Evolutionary conservation across 2,113 vertebrate species (phyloP).

Genomic region (Megaceryle torquata): DNA sequence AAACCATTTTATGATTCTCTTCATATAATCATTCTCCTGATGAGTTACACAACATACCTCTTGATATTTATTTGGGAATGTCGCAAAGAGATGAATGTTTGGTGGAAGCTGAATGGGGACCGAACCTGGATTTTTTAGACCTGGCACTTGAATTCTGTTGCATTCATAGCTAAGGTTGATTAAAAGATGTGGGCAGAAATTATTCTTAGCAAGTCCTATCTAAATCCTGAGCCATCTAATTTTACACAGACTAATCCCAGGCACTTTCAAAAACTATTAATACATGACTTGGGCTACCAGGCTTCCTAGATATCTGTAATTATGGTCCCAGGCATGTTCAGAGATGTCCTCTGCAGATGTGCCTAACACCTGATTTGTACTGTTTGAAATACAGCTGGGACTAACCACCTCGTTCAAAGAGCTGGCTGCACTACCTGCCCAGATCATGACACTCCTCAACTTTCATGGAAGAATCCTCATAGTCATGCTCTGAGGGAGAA

Average conservation of each 20-base stretch:
- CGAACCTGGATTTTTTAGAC: background rate
- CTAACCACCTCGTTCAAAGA: background rate
- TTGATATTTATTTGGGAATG: background rate
- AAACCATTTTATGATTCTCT: background rate
- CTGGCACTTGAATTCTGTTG: background rate
- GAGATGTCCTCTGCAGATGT: background rate
- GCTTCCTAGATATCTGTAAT: background rate
- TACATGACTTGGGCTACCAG: background rate
- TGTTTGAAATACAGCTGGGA: background rate
- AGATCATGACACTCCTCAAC: background rate
- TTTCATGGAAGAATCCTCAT: background rate
- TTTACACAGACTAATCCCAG: background rate
- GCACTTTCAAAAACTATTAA: background rate
- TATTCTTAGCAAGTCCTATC: background rate
- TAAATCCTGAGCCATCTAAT: background rate
- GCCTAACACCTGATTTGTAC: background rate
- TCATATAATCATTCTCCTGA: background rate
- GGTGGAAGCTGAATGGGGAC: background rate
- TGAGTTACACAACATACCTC: too few species aligned
- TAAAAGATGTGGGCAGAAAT: background rate
- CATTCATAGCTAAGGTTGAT: background rate
- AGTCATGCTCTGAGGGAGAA: accelerated
- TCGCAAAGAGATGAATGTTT: background rate
- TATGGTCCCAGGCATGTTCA: background rate
- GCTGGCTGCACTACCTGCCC: background rate